Percentiles rank a stretch among this genome's conserved stretches.
Conservation (phyloP, 2,888 invertebrate species). For the Parelbella ahira region DNA sequence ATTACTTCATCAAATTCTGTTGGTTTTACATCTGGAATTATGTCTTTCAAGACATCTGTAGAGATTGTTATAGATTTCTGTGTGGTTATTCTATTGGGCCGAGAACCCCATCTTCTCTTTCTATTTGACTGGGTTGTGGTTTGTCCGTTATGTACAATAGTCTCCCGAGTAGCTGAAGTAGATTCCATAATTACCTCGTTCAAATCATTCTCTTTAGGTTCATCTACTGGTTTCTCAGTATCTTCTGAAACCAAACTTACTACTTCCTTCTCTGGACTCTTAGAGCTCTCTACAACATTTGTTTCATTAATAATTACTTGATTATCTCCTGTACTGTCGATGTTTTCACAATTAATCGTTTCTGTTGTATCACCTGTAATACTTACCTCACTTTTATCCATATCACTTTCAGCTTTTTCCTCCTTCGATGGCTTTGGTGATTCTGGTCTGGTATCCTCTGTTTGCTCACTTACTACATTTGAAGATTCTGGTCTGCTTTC, state of each 20-base stretch:
- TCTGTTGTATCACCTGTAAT: constrained; percentile 51
- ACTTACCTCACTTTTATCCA: constrained; percentile 58
- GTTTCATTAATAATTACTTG: constrained; percentile 53
- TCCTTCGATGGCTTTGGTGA: constrained; percentile 32
- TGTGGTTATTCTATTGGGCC: constrained; percentile 69
- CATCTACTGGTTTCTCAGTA: constrained; percentile 38
- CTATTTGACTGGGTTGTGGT: constrained; percentile 42
- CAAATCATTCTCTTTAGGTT: constrained; percentile 35
- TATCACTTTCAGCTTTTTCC: constrained; percentile 22
- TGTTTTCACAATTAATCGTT: constrained; percentile 44
- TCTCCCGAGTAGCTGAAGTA: constrained; percentile 38
- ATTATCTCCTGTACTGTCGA: constrained; percentile 37
- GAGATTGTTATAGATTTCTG: constrained; percentile 86
- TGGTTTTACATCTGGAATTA: constrained; percentile 82
- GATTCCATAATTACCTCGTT: constrained; percentile 28
- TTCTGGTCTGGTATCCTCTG: constrained; percentile 39
- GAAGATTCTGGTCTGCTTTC: constrained; percentile 57
- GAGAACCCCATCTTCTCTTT: constrained; percentile 72
- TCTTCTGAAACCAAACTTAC: constrained; percentile 35
- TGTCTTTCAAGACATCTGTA: constrained; percentile 85
- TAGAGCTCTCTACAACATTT: constrained; percentile 66
- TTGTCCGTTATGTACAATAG: constrained; percentile 52
- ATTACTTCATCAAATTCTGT: constrained; percentile 82
- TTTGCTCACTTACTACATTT: constrained; percentile 48
- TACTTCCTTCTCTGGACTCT: constrained; percentile 26